These are phyloP conservation scores for Bradypodion ventrale DNA, from an alignment of 2,797 vertebrate species.

Conservation along the genomic window DNA sequence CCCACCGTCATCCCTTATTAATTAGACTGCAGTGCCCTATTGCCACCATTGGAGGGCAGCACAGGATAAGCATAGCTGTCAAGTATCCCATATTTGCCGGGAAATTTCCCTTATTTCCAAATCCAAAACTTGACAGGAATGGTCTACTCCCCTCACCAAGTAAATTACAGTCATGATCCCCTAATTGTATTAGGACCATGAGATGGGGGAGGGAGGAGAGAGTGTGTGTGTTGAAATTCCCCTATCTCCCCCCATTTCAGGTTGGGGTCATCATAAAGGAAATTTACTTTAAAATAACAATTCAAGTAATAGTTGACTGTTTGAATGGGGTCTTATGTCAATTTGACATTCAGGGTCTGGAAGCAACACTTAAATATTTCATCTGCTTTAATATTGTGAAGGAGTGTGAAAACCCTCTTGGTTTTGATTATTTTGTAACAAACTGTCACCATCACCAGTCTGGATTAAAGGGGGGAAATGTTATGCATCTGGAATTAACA, in stretches of 20 bases:
- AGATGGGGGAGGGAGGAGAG: background rate
- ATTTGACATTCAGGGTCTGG: background rate
- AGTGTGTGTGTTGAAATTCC: background rate
- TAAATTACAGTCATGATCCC: background rate
- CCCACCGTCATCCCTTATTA: too few species aligned
- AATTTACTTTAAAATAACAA: background rate
- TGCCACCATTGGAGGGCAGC: too few species aligned
- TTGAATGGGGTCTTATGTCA: background rate
- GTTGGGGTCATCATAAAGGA: too few species aligned
- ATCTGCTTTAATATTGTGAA: conserved; percentile 19
- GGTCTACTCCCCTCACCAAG: background rate
- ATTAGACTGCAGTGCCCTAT: too few species aligned
- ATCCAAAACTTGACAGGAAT: too few species aligned
- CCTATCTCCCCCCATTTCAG: background rate
- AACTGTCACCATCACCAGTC: conserved; percentile 26
- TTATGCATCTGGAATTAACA: conserved; percentile 27
- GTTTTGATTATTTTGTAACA: conserved; percentile 36
- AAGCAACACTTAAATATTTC: conserved; percentile 12
- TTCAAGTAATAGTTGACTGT: background rate
- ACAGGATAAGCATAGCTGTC: too few species aligned
- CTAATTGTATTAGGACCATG: background rate
- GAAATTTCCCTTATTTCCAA: too few species aligned
- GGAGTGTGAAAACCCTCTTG: background rate
- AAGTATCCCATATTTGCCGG: too few species aligned
- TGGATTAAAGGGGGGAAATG: conserved; percentile 41